phyloP scores from a whole-genome alignment of 2,113 vertebrate genomes.

The Furnarius figulus region DNA sequence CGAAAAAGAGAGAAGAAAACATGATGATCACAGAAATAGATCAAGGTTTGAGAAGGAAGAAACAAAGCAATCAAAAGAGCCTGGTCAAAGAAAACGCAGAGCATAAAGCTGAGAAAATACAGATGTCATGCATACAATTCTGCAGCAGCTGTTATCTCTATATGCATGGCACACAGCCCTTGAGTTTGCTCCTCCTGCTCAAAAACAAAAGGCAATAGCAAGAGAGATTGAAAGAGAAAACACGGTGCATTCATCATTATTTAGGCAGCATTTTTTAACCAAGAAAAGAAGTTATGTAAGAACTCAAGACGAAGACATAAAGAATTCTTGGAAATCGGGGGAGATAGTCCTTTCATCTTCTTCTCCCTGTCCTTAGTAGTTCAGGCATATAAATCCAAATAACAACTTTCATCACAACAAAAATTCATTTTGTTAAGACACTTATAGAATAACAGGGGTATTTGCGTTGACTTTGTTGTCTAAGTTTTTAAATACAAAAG shows the following conservation, averaged over 20 bases:
- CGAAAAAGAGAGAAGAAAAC: neutral
- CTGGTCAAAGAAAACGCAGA: neutral
- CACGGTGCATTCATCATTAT: neutral
- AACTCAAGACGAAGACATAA: neutral
- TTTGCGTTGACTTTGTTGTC: neutral
- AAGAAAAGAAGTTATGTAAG: neutral
- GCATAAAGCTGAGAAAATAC: neutral
- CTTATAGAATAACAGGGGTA: neutral
- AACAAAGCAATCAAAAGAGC: neutral
- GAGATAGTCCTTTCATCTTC: neutral
- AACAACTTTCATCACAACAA: neutral
- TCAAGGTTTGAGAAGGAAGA: neutral
- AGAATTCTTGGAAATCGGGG: neutral
- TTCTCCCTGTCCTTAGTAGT: neutral
- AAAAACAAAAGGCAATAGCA: conserved; percentile 2
- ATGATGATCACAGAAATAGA: neutral
- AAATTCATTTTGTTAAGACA: neutral
- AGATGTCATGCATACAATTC: neutral
- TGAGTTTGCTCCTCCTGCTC: neutral
- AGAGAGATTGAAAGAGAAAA: neutral
- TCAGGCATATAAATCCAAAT: neutral
- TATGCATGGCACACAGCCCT: neutral
- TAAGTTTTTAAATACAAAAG: neutral
- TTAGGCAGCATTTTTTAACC: neutral
- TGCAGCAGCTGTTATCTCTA: neutral